A percentile compares a stretch with the other conserved stretches of the same genome.
Evolutionary conservation across 2,113 vertebrate species (phyloP).

Genomic region (Vulpes vulpes): DNA sequence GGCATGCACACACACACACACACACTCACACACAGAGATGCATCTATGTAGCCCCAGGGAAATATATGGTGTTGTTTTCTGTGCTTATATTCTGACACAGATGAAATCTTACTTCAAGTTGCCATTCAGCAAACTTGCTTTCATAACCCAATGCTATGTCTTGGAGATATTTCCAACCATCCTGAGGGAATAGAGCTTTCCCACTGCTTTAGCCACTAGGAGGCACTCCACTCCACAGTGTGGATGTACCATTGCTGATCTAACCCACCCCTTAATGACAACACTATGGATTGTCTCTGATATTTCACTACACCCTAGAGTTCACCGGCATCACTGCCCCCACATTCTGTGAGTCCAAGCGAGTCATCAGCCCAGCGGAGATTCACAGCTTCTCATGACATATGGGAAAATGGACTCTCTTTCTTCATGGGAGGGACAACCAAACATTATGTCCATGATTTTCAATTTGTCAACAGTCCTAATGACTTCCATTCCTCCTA

Average conservation of each 20-base stretch:
- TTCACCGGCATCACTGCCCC: not conserved
- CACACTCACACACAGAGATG: not conserved
- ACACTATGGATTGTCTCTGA: not conserved
- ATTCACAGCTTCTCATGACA: not conserved
- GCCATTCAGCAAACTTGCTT: not conserved
- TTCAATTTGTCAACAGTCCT: not conserved
- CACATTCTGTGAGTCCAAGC: not conserved
- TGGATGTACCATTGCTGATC: not conserved
- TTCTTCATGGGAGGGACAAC: not conserved
- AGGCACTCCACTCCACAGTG: not conserved
- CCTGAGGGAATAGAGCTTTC: not conserved
- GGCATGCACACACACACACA: not conserved
- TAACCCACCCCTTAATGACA: too few relatives aligned
- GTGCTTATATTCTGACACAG: not conserved
- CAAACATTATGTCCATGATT: not conserved
- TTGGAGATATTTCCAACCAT: not conserved
- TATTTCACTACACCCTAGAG: not conserved
- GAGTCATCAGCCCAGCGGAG: fast-evolving
- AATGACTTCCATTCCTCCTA: not conserved
- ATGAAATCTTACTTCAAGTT: not conserved
- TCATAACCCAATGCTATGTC: not conserved
- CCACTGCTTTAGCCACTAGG: fast-evolving
- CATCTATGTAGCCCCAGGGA: not conserved
- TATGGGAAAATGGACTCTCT: not conserved
- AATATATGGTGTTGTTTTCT: not conserved